Conservation (phyloP, 1,140 invertebrate species). For the Microplitis mediator region DNA sequence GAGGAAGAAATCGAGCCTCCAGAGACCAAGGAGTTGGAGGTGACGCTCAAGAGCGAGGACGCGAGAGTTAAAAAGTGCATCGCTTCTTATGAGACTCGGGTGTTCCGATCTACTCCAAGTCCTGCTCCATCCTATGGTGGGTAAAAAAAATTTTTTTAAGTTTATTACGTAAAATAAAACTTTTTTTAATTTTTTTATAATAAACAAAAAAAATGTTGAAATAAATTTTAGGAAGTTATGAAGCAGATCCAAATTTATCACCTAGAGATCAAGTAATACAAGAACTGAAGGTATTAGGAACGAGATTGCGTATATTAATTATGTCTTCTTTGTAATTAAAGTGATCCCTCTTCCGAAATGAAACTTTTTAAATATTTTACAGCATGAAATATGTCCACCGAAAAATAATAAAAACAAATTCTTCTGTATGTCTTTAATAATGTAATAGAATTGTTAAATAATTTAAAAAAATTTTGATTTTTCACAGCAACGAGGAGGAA, state of each 20-base stretch:
- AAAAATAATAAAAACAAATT: too few species aligned
- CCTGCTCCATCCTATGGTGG: conserved; percentile 52
- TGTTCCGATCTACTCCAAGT: conserved; percentile 47
- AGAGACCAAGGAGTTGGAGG: conserved; percentile 53
- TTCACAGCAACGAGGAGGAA: conserved; percentile 52
- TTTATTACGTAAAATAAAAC: conserved; percentile 11
- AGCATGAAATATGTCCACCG: neutral
- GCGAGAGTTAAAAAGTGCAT: conserved; percentile 57
- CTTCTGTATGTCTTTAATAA: too few species aligned
- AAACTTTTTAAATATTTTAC: neutral
- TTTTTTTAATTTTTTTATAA: neutral
- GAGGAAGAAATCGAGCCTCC: conserved; percentile 40
- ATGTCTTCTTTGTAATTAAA: neutral
- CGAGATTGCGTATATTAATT: neutral
- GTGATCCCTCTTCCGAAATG: too few species aligned
- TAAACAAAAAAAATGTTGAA: neutral
- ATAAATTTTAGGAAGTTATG: conserved; percentile 56
- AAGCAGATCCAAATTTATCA: conserved; percentile 56
- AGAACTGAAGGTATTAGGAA: conserved; percentile 55
- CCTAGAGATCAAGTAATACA: conserved; percentile 60
- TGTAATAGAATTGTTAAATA: neutral
- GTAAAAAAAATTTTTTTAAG: neutral
- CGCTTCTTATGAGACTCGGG: conserved; percentile 56
- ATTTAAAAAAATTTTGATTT: conserved; percentile 17
- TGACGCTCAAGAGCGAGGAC: conserved; percentile 55